Base-by-base conservation (phyloP, 1,140 invertebrate genomes). In the Aphelenchoides avenae region DNA sequence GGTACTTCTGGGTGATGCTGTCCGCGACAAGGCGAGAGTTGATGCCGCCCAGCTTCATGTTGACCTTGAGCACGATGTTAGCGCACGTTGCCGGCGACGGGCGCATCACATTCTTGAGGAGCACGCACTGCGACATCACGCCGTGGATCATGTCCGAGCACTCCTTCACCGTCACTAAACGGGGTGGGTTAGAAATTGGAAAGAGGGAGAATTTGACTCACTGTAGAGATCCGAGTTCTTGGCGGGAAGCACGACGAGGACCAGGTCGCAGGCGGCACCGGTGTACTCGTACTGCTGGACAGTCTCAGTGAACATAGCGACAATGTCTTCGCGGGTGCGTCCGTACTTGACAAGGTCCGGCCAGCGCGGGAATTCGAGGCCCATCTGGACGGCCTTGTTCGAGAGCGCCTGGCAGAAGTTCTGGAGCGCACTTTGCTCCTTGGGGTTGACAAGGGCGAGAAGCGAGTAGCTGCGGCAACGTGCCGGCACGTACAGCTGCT, bases 41-140 rank as follows among this genome's bases (percentile, higher is more conserved):
- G 5, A 78, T 2, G 50, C 95, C 95, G 58, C 95, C 95, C 33
- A 99, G 82, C 80, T 99, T 99, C 2, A 99, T 95, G 79, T 99
- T 99, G 69, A 99, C 99, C 81, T 99, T 99, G 41, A 99, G 84
- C 79, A 95, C 99, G 15, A 99, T 83, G 82, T 99, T 99, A 57
- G 93, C 97, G 26, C 99, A 83, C 0, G 95, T 99, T 80, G 99
- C 95, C 13, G 95, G 94, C 0, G 93, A 96, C 0, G 94, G 98
- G 80, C 97, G 98, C 80, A 97, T 98, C 2, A 98, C 95, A 81
- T 99, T 99, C 81, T 98, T 98, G 5, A 92, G 90, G 81, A 99
- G 95, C 20, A 60, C 95, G 82, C 95, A 99, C 80, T 99, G 95
- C 31, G 95, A 99, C 39, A 95, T 95, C 87, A 99, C 91, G 44